Base-by-base conservation (phyloP, 1,140 invertebrate species). In the Agrilus planipennis region DNA sequence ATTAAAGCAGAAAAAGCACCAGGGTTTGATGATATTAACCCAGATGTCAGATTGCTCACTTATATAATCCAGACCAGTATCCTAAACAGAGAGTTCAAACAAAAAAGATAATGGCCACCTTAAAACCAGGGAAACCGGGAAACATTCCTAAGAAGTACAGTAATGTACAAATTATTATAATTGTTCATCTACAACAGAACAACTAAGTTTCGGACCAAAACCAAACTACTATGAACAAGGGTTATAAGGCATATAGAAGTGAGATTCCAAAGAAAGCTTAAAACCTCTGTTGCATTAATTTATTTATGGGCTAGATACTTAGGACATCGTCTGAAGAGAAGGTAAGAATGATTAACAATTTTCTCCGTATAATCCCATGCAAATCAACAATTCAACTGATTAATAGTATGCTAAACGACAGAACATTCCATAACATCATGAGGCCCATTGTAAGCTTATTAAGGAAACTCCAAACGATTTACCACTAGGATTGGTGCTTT, bases 241-340 rank as follows among this genome's bases (percentile, higher is more conserved):
- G n/a, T n/a, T n/a, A n/a, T n/a, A 7, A n/a, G 23, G 6, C 23
- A 6, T 25, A 6, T 25, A 6, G 23, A 25, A 25, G 23, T n/a
- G 23, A n/a, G n/a, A 25, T 25, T 25, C 23, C 23, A 25, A 25
- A 25, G 23, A 25, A 25, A n/a, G n/a, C n/a, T n/a, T n/a, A n/a
- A n/a, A n/a, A n/a, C n/a, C n/a, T n/a, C n/a, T n/a, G n/a, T n/a
- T n/a, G n/a, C n/a, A n/a, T n/a, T n/a, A n/a, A n/a, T n/a, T n/a
- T n/a, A n/a, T n/a, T n/a, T n/a, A n/a, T n/a, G n/a, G n/a, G n/a
- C n/a, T n/a, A n/a, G n/a, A n/a, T n/a, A n/a, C n/a, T n/a, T n/a
- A n/a, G n/a, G n/a, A n/a, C n/a, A n/a, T n/a, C n/a, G n/a, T n/a
- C n/a, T n/a, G n/a, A n/a, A n/a, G n/a, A n/a, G n/a, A n/a, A n/a